Evolutionary conservation across 2,888 invertebrate genomes (phyloP), one percentile per base, ranked within the genome.

Genomic region (Agrotis ipsilon): DNA sequence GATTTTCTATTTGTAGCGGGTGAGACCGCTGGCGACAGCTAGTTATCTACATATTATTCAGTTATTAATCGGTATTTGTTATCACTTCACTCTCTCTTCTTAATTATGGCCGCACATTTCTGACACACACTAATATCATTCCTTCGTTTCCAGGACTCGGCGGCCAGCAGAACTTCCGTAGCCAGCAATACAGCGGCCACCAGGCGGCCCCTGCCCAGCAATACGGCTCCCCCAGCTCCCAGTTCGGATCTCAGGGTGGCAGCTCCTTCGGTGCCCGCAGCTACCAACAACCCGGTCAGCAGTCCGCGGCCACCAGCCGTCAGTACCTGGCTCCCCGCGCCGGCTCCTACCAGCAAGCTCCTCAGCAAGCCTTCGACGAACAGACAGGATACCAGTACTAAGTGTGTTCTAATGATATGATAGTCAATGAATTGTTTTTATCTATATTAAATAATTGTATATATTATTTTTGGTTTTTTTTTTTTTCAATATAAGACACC

Each of bases 321-420:
- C 94, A 95, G 80, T 95, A 95, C 87, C 86, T 93, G 76, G 90
- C 94, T 9, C 94, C 95, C 3, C 91, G 89, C 72, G 61, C 87
- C 45, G 54, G 72, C 21, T 83, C 89, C 39, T 86, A 85, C 86
- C 90, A 92, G 78, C 90, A 92, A 78, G 81, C 84, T 55, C 93
- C 94, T 24, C 94, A 95, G 71, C 96, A 96, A 73, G 81, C 89
- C 59, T 96, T 96, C 75, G 94, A 96, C 63, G 95, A 94, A 68
- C 82, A 93, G 65, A 94, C 94, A 27, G 94, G 94, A 57, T 95
- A 95, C 85, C 91, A 92, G 19, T 95, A 95, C 74, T 95, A 89
- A 86, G 65, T 43, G 43, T 51, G 0, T 54, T 39, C 39, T n/a
- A 21, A 75, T 76, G 62, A 84, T 75, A 43, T 32, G 66, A 43